Conservation (phyloP, 2,888 invertebrate genomes). For the Sympetrum striolatum region DNA sequence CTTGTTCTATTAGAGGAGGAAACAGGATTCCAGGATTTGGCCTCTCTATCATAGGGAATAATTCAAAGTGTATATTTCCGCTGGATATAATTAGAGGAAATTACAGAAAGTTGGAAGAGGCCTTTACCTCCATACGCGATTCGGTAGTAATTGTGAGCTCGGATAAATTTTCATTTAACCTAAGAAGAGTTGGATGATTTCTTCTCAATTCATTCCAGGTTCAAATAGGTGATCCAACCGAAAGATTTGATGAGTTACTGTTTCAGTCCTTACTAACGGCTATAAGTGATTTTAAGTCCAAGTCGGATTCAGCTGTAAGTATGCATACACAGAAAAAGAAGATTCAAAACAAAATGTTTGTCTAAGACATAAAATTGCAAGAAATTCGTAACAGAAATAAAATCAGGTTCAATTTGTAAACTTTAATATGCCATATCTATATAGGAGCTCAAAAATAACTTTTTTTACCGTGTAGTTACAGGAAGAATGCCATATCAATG, state of each 20-base stretch:
- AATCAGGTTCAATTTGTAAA: no score
- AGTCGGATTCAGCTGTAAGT: conserved; percentile 35
- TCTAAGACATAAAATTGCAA: no score
- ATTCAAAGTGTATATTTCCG: conserved; percentile 7
- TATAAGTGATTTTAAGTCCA: conserved; percentile 44
- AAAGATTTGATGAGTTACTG: not conserved
- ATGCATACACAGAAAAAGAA: no score
- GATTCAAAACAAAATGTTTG: no score
- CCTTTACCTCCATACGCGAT: conserved; percentile 1
- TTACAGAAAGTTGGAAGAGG: conserved; percentile 18
- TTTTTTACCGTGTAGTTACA: no score
- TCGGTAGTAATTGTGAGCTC: not conserved
- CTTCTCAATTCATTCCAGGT: not conserved
- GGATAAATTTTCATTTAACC: no score
- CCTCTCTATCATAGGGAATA: conserved; percentile 35
- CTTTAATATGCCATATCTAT: no score
- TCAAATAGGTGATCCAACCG: not conserved
- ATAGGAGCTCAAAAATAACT: no score
- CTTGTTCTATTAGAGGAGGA: conserved; percentile 45
- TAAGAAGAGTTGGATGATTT: not conserved
- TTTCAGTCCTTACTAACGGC: conserved; percentile 16
- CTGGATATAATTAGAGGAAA: conserved; percentile 43
- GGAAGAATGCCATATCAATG: no score
- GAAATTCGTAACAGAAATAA: no score
- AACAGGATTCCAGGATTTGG: conserved; percentile 46